These are phyloP conservation scores for Sisyra nigra DNA, from an alignment of 2,888 invertebrate genomes.

Conservation along the genomic window DNA sequence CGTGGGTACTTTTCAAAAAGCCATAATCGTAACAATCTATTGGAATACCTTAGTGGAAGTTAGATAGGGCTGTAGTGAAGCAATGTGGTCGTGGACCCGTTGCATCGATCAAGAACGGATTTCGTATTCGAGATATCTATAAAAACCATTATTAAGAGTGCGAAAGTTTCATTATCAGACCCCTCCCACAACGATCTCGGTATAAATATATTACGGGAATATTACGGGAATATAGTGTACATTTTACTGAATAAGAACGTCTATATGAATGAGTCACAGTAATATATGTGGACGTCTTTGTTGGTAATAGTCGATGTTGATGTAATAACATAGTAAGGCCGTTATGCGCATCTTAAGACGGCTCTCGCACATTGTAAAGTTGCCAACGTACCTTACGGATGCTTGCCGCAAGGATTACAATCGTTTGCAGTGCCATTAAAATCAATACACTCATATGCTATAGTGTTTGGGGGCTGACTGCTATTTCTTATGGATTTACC, in stretches of 20 bases:
- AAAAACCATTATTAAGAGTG: constrained; percentile 7
- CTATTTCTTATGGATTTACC: too few species aligned
- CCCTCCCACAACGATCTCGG: not conserved
- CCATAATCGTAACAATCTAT: too few species aligned
- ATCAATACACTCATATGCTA: constrained; percentile 22
- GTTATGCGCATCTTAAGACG: constrained; percentile 3
- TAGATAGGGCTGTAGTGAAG: too few species aligned
- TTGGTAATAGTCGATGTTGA: not conserved
- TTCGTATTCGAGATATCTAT: constrained; percentile 6
- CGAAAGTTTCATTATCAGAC: constrained; percentile 7
- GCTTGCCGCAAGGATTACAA: constrained; percentile 21
- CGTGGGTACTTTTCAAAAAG: not conserved
- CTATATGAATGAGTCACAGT: not conserved
- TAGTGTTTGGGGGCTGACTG: too few species aligned
- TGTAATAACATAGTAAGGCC: not conserved
- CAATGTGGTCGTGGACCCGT: not conserved
- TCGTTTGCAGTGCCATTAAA: constrained; percentile 25
- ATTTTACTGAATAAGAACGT: not conserved
- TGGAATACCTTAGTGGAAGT: too few species aligned
- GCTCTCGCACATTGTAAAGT: not conserved
- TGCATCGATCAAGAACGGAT: constrained; percentile 2
- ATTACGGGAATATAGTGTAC: not conserved
- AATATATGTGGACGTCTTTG: not conserved
- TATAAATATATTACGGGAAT: not conserved
- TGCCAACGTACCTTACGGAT: not conserved